Percentiles rank a stretch among this genome's conserved stretches.
Evolutionary conservation across 2,888 invertebrate species (phyloP).

Genomic region (Troides helena): DNA sequence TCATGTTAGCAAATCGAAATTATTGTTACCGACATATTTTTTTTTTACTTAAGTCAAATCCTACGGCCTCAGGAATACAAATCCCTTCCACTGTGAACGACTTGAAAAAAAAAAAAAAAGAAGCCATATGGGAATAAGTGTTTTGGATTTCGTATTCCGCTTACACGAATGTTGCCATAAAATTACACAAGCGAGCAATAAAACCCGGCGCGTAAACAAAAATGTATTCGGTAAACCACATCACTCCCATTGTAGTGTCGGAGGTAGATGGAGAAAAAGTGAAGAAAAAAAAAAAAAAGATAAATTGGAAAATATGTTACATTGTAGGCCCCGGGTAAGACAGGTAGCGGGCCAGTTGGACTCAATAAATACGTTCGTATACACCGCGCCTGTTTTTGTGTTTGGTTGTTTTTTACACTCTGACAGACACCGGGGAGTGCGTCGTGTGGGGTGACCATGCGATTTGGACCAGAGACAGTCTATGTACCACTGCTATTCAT

Average conservation of each 20-base stretch:
- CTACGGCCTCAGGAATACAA: neutral
- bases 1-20: too few species aligned
- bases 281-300: slow-evolving; percentile 29
- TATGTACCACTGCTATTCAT: too few species aligned
- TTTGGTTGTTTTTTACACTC: slow-evolving; percentile 36
- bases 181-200: slow-evolving; percentile 27
- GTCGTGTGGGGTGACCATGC: slow-evolving; percentile 8
- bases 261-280: neutral
- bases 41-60: neutral
- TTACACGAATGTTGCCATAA: slow-evolving; percentile 16
- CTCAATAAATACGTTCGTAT: slow-evolving; percentile 45
- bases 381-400: slow-evolving; percentile 32
- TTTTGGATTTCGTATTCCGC: slow-evolving; percentile 8
- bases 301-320: slow-evolving; percentile 35
- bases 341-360: slow-evolving; percentile 48
- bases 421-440: slow-evolving; percentile 41
- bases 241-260: slow-evolving; percentile 29
- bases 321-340: slow-evolving; percentile 49
- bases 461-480: neutral
- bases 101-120: neutral
- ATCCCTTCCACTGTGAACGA: neutral
- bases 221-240: slow-evolving; percentile 38
- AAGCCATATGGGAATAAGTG: neutral
- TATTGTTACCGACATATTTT: too few species aligned
- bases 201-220: slow-evolving; percentile 32